A percentile compares a stretch with the other conserved stretches of the same genome.
Evolutionary conservation across 2,888 invertebrate species (phyloP).

Genomic region (Drosophila anomelani): DNA sequence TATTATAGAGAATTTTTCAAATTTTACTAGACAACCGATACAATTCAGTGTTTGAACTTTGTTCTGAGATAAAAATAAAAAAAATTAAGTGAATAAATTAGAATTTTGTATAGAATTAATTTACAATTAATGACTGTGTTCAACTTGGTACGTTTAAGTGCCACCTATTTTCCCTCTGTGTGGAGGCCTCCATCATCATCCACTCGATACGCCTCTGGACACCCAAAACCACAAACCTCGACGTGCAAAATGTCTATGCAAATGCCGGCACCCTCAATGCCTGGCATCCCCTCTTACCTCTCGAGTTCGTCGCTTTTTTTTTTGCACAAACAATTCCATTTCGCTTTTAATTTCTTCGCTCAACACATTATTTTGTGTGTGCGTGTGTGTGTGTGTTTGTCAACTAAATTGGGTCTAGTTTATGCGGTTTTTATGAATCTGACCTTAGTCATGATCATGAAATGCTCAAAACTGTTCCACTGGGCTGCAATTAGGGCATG

Average conservation of each 20-base stretch:
- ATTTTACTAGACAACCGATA: neutral
- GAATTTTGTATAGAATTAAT: neutral
- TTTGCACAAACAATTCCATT: constrained; percentile 56
- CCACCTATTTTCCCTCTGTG: constrained; percentile 1
- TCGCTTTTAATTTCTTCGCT: constrained; percentile 67
- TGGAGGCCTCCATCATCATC: constrained; percentile 24
- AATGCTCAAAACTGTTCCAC: constrained; percentile 46
- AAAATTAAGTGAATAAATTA: neutral
- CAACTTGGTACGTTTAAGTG: no score
- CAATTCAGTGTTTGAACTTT: neutral
- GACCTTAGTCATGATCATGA: constrained; percentile 81
- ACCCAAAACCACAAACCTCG: constrained; percentile 57
- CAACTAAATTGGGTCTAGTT: constrained; percentile 75
- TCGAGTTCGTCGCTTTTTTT: constrained; percentile 35
- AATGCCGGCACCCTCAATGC: constrained; percentile 50
- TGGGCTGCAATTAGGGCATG: constrained; percentile 56
- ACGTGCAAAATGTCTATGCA: constrained; percentile 56
- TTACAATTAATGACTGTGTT: neutral
- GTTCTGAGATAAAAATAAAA: neutral
- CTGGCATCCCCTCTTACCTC: constrained; percentile 17
- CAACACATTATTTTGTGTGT: constrained; percentile 47
- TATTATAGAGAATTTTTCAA: neutral
- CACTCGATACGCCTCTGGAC: constrained; percentile 44
- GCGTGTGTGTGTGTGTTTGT: constrained; percentile 40
- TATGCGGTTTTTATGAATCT: constrained; percentile 76